Conservation (phyloP, 2,888 invertebrate species). For the Leptinotarsa juncta region DNA sequence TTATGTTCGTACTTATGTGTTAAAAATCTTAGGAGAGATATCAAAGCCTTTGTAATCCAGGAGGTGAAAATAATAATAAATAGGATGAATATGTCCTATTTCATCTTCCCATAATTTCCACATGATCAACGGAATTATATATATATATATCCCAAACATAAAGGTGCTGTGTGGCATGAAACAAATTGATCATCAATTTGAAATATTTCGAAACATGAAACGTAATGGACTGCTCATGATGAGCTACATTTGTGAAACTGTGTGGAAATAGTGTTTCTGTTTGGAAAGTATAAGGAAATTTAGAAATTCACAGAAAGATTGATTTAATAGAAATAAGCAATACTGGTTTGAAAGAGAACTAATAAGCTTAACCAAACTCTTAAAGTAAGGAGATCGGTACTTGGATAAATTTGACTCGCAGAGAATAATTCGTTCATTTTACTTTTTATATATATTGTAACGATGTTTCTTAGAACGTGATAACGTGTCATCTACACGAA, state of each 20-base stretch:
- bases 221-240: neutral
- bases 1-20: too few species aligned
- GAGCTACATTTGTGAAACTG: neutral
- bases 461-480: too few species aligned
- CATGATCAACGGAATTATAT: neutral
- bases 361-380: neutral
- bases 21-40: too few species aligned
- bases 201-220: neutral
- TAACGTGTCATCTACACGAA: too few species aligned
- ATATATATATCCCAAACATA: neutral
- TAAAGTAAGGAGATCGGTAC: slow-evolving; percentile 5
- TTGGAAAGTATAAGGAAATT: slow-evolving; percentile 21
- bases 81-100: too few species aligned
- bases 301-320: slow-evolving; percentile 10
- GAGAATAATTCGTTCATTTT: slow-evolving; percentile 30
- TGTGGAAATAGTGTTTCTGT: slow-evolving; percentile 21
- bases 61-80: too few species aligned
- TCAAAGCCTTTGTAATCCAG: too few species aligned
- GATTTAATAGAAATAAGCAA: slow-evolving; percentile 29
- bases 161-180: slow-evolving; percentile 16
- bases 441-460: neutral
- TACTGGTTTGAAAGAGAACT: neutral
- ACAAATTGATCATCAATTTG: neutral
- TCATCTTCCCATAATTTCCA: neutral
- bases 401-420: neutral